Percentiles rank a stretch among this genome's conserved stretches.
These are phyloP conservation scores for Eutolmus rufibarbis DNA, from an alignment of 2,888 invertebrate genomes.

Conservation along the genomic window DNA sequence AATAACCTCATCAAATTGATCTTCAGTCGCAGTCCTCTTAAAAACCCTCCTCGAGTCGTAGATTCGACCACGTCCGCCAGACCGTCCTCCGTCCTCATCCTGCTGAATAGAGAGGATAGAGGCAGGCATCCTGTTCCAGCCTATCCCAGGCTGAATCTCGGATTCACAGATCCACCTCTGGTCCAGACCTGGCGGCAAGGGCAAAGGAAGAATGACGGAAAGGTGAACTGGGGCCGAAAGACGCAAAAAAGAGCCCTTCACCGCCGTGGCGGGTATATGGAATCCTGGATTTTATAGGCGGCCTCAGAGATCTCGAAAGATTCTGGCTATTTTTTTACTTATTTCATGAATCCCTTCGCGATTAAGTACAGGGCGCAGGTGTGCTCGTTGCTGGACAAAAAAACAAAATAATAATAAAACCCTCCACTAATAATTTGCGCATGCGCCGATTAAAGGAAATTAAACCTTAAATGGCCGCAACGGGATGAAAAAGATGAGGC, in stretches of 20 bases:
- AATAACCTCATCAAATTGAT: not conserved
- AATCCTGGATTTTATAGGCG: not conserved
- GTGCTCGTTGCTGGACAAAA: not conserved
- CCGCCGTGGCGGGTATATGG: not conserved
- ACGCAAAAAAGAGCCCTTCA: not conserved
- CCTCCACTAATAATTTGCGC: not conserved
- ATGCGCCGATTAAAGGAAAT: not conserved
- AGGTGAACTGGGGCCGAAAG: not conserved
- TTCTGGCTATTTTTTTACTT: not conserved
- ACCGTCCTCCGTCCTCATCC: not conserved
- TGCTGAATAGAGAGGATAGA: not conserved
- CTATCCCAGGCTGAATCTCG: not conserved
- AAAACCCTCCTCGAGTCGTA: not conserved
- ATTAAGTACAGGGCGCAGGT: not conserved
- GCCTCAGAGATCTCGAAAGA: not conserved
- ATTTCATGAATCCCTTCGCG: not conserved
- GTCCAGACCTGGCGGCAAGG: not conserved
- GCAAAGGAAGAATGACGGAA: not conserved
- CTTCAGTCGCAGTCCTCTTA: not conserved
- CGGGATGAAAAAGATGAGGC: not conserved
- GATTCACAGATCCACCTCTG: not conserved
- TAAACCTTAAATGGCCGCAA: not conserved
- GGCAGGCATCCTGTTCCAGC: not conserved
- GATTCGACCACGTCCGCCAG: not conserved
- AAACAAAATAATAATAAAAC: not conserved